Evolutionary conservation across 2,888 invertebrate genomes (phyloP), one percentile per base, ranked within the genome.

Genomic region (Drosophila prolongata): DNA sequence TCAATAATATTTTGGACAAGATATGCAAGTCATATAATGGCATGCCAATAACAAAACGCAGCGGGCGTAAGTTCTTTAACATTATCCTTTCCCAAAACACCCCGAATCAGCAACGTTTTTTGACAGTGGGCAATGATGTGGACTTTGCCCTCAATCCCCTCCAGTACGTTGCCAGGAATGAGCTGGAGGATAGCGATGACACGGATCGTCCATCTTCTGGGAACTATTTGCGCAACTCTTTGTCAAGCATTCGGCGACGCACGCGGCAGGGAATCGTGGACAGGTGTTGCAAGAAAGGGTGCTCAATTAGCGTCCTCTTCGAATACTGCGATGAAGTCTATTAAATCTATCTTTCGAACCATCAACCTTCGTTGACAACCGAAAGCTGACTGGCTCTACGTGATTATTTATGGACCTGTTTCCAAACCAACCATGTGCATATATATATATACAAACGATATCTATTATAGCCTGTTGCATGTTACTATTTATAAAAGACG

Each of bases 231-330:
- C 57, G 80, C 14, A 83, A 50, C 54, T 83, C 83, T 0, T 19
- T 83, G 62, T 68, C 84, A 2, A 34, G 74, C 8, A 56, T 81
- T 11, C 46, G 80, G 6, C 74, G 89, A n/a, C 83, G 76, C 60
- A 79, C 79, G 10, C 73, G 88, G 0, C 30, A 58, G 2, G 75
- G 74, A 5, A 83, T 83, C 14, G 87, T 84, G 34, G 74, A 83
- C 2, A 71, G 84, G 19, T 83, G 83, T 61, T 83, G 83, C 74
- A 35, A 24, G 6, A 27, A 67, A 5, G 14, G 64, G 1, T 83
- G 83, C n/a, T 5, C 4, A 2, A 14, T 14, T 2, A 16, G 1
- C 2, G 74, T 76, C 13, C 66, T 83, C 9, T 19, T 1, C 2
- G 67, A 64, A 14, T 83, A 83, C 64, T 30, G 30, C 30, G 30